Base-by-base conservation (phyloP, 2,888 invertebrate species). In the Monopis laevigella region DNA sequence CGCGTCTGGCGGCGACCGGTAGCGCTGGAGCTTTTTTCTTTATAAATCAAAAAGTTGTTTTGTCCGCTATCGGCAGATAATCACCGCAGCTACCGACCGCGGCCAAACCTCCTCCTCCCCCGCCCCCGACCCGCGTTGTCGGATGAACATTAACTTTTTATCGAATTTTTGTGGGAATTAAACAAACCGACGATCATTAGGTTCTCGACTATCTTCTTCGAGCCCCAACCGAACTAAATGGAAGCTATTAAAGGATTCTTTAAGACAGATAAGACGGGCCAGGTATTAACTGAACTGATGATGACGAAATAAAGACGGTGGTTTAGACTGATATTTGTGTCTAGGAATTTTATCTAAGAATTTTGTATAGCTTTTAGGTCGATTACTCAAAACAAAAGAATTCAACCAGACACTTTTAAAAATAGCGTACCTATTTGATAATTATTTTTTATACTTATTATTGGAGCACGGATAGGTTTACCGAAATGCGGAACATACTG, bases 31-130 rank as follows among this genome's bases (percentile, higher is more conserved):
- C 69, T 72, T 71, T n/a, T n/a, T 35, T 73, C 72, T 71, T 75
- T 74, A 77, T 77, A 77, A 77, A 77, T 77, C 77, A 77, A 75
- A 74, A 74, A 65, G 73, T 67, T 69, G 75, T 74, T 74, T 75
- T 73, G 66, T 73, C 65, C 60, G 62, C 72, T 77, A 78, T 74
- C 77, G 66, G 58, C 63, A 63, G 66, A 72, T 74, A 74, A 75
- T 75, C 74, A 69, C 64, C 65, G 71, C 66, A 54, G 69, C 77
- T 73, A 72, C 74, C 53, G 70, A 63, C 55, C 60, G 59, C 59
- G 51, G 51, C 49, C n/a, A n/a, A 74, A 75, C 75, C 74, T 68
- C 64, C 65, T 70, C 66, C 54, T 69, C 77, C 72, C 71, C 74
- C 53, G 48, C 47, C 18, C 38, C 43, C 46, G 46, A 40, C 45